phyloP scores from a whole-genome alignment of 2,797 vertebrate genomes.

The Acridotheres tristis region DNA sequence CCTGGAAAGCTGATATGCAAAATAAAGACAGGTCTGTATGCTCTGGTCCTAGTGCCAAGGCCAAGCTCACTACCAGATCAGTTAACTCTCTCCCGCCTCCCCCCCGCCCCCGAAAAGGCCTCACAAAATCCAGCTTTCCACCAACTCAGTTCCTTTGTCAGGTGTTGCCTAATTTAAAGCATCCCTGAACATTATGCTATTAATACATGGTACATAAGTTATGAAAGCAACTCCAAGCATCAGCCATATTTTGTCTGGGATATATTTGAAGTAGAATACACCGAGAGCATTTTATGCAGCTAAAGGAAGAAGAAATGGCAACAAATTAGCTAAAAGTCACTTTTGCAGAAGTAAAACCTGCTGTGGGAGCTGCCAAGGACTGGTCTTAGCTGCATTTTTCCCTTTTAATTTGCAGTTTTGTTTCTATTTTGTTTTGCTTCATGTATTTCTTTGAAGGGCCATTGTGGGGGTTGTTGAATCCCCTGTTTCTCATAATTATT shows the following conservation, averaged over 20 bases:
- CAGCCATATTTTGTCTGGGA: not conserved
- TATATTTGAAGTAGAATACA: not conserved
- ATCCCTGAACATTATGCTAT: not conserved
- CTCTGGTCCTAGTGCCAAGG: not conserved
- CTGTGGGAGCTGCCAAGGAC: not conserved
- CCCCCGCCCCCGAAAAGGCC: accelerated
- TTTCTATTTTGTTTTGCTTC: not conserved
- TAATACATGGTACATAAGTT: not conserved
- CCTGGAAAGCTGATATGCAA: not conserved
- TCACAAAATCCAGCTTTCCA: not conserved
- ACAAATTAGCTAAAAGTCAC: not conserved
- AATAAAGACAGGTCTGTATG: not conserved
- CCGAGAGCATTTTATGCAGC: not conserved
- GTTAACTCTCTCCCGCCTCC: accelerated
- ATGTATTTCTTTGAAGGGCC: not conserved
- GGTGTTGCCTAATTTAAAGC: not conserved
- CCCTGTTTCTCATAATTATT: not conserved
- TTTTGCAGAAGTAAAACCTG: not conserved
- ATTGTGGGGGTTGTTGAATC: not conserved
- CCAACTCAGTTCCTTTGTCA: not conserved
- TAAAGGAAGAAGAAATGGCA: not conserved
- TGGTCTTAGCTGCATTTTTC: not conserved
- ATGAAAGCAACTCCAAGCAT: not conserved
- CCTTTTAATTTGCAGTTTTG: not conserved
- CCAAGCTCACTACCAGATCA: not conserved